Conservation (phyloP, 2,797 vertebrate species). For the Sylvilagus floridanus region DNA sequence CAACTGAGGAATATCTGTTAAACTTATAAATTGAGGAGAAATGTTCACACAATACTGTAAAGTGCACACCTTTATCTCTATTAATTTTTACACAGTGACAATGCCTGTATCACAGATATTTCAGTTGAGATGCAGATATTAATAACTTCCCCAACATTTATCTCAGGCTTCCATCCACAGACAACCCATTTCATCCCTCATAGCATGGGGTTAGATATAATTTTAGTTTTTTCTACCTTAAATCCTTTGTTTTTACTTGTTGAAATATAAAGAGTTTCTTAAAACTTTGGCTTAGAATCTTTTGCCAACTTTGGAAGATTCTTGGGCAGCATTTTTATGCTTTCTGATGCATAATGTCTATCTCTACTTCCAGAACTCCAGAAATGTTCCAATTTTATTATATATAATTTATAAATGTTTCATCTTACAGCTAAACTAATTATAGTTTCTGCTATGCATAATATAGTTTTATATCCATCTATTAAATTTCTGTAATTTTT, state of each 20-base stretch:
- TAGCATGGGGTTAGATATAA: not conserved
- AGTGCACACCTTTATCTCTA: not conserved
- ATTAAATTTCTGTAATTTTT: not conserved
- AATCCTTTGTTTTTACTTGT: not conserved
- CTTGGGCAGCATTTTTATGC: not conserved
- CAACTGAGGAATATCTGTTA: not conserved
- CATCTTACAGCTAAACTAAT: not conserved
- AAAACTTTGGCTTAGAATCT: not conserved
- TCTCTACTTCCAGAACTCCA: not conserved
- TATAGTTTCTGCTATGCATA: not conserved
- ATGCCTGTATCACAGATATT: not conserved
- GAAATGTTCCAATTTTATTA: not conserved
- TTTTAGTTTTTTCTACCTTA: not conserved
- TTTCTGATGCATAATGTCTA: not conserved
- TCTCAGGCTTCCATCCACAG: fast-evolving
- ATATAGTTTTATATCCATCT: not conserved
- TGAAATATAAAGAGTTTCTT: not conserved
- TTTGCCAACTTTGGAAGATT: not conserved
- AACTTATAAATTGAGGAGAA: not conserved
- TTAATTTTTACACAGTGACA: not conserved
- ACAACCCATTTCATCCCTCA: not conserved
- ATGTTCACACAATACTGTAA: not conserved
- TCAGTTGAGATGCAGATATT: not conserved
- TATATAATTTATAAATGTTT: not conserved
- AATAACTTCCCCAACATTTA: not conserved